phyloP scores from a whole-genome alignment of 1,140 invertebrate species.

The Drosophila micromelanica region DNA sequence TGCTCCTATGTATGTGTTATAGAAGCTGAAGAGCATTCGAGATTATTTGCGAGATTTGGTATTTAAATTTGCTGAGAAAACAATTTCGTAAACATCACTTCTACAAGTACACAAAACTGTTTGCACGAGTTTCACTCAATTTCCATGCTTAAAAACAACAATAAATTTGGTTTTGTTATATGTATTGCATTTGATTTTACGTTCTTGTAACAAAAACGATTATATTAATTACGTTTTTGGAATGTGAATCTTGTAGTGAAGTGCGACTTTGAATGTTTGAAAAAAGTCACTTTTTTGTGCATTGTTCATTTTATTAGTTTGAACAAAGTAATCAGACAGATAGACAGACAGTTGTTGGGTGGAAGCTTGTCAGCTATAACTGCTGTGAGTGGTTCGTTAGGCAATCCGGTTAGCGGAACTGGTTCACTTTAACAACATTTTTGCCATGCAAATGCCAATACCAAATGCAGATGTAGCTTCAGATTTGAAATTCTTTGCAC shows the following conservation, averaged over 20 bases:
- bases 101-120: not conserved
- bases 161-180: not conserved
- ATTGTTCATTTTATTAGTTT: slow-evolving; percentile 12
- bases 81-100: not conserved
- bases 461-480: slow-evolving; percentile 25
- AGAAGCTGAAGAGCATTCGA: no score
- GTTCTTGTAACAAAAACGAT: not conserved
- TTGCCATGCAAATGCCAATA: slow-evolving; percentile 18
- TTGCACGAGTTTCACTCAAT: not conserved
- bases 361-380: slow-evolving; percentile 25
- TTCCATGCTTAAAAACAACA: not conserved
- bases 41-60: not conserved
- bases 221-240: slow-evolving; percentile 12
- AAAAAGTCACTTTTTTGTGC: not conserved
- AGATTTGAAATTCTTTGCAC: slow-evolving; percentile 37
- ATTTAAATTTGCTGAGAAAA: not conserved
- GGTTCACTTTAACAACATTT: slow-evolving; percentile 16
- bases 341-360: not conserved
- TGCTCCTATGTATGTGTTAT: not conserved
- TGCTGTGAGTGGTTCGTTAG: not conserved
- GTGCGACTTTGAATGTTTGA: slow-evolving; percentile 27
- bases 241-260: not conserved
- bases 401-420: slow-evolving; percentile 18
- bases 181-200: not conserved
- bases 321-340: slow-evolving; percentile 6